Base-by-base conservation (phyloP, 2,797 vertebrate genomes). In the Tachyglossus aculeatus region DNA sequence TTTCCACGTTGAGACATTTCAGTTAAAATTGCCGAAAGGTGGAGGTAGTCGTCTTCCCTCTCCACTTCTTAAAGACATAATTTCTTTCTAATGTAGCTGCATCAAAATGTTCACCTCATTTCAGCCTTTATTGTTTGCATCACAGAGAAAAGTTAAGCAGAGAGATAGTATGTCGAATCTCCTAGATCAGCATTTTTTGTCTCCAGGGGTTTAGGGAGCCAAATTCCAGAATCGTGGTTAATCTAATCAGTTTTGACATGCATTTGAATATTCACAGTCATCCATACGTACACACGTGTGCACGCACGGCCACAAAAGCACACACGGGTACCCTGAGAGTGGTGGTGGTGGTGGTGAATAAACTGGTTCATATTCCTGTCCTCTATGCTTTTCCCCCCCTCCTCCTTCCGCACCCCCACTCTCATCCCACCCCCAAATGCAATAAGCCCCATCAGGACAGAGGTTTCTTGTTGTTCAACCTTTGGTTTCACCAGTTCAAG, bases 291-390 rank as follows among this genome's bases (percentile, higher is more conserved):
- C 39, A 16, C 19, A 7, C 56, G 41, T 74, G 69, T 85, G 75
- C 5, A 2, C 41, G 47, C 53, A 51, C 36, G 2, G 1, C n/a
- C n/a, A n/a, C n/a, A n/a, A n/a, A n/a, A n/a, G n/a, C n/a, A n/a
- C n/a, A n/a, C n/a, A n/a, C n/a, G n/a, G n/a, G n/a, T n/a, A n/a
- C n/a, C n/a, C 1, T 48, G 65, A 64, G 40, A 57, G 52, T 78
- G 59, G 69, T 55, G 9, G 43, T 63, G 47, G 77, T 65, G 82
- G 83, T 65, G 68, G 55, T 50, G 69, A 36, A 9, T 40, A 53
- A 71, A 68, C 70, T 54, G 77, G 21, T 77, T 82, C 55, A 41
- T 70, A 41, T 82, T 60, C 44, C 83, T 66, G 63, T 86, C 75
- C 60, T 86, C 62, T 40, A 51, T 64, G 31, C 44, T 80, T 53